phyloP scores from a whole-genome alignment of 1,140 invertebrate genomes.

The Hypsibius dujardini region DNA sequence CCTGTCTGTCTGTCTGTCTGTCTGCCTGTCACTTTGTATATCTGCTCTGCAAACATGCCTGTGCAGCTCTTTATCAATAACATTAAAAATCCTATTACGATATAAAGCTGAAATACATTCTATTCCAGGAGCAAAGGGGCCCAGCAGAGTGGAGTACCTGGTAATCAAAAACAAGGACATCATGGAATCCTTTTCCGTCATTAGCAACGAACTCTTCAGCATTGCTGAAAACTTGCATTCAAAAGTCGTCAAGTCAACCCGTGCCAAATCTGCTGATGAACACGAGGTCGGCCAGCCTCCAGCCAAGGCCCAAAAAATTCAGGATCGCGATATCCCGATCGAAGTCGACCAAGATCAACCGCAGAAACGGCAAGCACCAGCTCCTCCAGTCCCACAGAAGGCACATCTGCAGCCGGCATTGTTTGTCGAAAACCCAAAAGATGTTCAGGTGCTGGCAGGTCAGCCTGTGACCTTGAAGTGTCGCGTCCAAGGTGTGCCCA shows the following conservation, averaged over 20 bases:
- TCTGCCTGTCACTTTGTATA: too few species aligned
- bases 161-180: constrained; percentile 48
- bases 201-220: constrained; percentile 44
- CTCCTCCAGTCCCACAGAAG: not conserved
- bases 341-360: not conserved
- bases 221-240: constrained; percentile 40
- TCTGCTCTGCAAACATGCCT: too few species aligned
- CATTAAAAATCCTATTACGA: too few species aligned
- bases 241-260: constrained; percentile 24
- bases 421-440: constrained; percentile 38
- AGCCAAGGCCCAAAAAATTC: not conserved
- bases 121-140: constrained; percentile 33
- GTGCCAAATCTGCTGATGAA: constrained; percentile 36
- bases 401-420: not conserved
- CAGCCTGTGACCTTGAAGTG: constrained; percentile 71
- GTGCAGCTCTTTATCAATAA: too few species aligned
- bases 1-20: too few species aligned
- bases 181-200: constrained; percentile 48
- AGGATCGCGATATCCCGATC: not conserved
- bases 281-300: constrained; percentile 28
- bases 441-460: constrained; percentile 63
- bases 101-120: constrained; percentile 5
- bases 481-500: constrained; percentile 55
- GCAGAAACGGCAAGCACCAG: constrained; percentile 3
- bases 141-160: constrained; percentile 41